phyloP scores from a whole-genome alignment of 2,113 vertebrate genomes.

The Pollachius pollachius region DNA sequence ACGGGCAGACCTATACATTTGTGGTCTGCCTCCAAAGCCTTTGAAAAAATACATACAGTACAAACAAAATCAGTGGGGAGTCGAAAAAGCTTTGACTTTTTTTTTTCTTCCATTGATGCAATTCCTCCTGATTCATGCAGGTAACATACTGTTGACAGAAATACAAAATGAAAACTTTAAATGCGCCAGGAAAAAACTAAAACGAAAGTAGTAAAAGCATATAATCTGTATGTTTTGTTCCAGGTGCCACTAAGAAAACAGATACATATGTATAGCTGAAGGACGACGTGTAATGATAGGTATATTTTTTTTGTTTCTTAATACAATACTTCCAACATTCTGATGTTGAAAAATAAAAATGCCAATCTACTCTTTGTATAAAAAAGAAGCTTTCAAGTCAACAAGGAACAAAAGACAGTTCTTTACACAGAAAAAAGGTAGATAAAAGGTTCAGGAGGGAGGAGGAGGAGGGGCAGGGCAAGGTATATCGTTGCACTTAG shows the following conservation, averaged over 20 bases:
- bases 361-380: conserved; percentile 81
- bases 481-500: conserved; percentile 89
- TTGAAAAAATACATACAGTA: conserved; percentile 82
- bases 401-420: conserved; percentile 75
- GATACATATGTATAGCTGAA: conserved; percentile 88
- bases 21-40: conserved; percentile 87
- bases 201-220: conserved; percentile 74
- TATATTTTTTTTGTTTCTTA: conserved; percentile 72
- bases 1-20: conserved; percentile 86
- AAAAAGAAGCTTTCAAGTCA: conserved; percentile 90
- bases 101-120: conserved; percentile 69
- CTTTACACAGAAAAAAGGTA: conserved; percentile 64
- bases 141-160: conserved; percentile 80
- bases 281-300: conserved; percentile 69
- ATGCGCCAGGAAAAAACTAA: conserved; percentile 59
- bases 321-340: conserved; percentile 77
- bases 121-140: conserved; percentile 93
- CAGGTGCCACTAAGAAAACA: conserved; percentile 70
- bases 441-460: conserved; percentile 44
- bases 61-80: conserved; percentile 80
- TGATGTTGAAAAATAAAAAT: conserved; percentile 77
- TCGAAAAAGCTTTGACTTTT: conserved; percentile 79
- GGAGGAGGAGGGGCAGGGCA: conserved; percentile 58
- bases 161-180: conserved; percentile 75
- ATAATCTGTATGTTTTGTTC: conserved; percentile 83